phyloP scores from a whole-genome alignment of 2,888 invertebrate species.

The Eucriotettix oculatus region DNA sequence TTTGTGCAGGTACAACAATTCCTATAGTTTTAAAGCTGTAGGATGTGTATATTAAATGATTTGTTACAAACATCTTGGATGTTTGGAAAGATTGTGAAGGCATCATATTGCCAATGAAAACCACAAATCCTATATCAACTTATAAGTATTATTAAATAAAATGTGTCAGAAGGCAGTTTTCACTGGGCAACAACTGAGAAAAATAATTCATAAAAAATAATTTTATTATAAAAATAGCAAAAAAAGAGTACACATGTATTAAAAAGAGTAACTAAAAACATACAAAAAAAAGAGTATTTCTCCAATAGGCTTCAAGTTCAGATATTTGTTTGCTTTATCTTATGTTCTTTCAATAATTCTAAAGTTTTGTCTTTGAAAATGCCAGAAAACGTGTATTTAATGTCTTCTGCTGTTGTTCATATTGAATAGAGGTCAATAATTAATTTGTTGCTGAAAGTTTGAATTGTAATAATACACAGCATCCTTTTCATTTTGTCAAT shows the following conservation, averaged over 20 bases:
- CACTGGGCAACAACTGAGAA: constrained; percentile 49
- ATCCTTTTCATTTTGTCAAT: no score
- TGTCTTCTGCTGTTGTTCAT: no score
- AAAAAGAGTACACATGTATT: constrained; percentile 26
- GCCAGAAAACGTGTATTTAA: no score
- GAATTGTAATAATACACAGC: no score
- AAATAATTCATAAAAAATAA: constrained; percentile 39
- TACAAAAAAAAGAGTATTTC: constrained; percentile 7
- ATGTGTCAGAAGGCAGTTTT: constrained; percentile 49
- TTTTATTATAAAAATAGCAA: constrained; percentile 38
- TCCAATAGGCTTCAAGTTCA: neutral
- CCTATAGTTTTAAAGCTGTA: neutral
- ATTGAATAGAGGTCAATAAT: no score
- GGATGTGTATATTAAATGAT: neutral
- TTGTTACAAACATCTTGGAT: neutral
- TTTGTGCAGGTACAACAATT: neutral
- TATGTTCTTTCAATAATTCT: neutral
- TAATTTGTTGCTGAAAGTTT: no score
- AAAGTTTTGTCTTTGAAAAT: no score
- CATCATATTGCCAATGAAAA: neutral
- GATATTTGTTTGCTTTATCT: neutral
- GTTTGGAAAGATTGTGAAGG: neutral
- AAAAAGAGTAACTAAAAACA: constrained; percentile 22
- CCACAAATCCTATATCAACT: constrained; percentile 2
- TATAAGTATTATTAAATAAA: constrained; percentile 13